Conservation (phyloP, 2,113 vertebrate genomes). For the Panthera leo region DNA sequence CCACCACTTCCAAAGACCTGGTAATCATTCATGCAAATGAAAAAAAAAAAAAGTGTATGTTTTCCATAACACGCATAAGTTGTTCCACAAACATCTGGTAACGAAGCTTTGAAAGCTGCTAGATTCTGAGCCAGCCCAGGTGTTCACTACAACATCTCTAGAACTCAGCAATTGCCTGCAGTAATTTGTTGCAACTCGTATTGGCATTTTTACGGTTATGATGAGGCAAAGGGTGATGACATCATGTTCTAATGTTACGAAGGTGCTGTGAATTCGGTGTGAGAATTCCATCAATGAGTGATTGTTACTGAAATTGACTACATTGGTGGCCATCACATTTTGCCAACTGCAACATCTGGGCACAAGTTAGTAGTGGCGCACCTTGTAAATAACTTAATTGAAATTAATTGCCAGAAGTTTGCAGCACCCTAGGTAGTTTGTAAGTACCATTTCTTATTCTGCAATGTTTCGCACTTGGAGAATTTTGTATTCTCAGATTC, state of each 20-base stretch:
- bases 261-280: constrained; percentile 41
- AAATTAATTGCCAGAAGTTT: constrained; percentile 73
- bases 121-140: constrained; percentile 42
- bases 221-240: constrained; percentile 65
- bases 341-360: constrained; percentile 76
- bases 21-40: constrained; percentile 61
- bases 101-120: constrained; percentile 55
- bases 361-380: constrained; percentile 53
- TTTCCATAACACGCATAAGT: constrained; percentile 64
- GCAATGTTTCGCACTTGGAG: constrained; percentile 8
- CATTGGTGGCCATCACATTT: constrained; percentile 54
- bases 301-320: constrained; percentile 68
- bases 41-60: constrained; percentile 73
- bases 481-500: constrained; percentile 35
- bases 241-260: constrained; percentile 52
- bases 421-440: constrained; percentile 10
- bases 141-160: constrained; percentile 52
- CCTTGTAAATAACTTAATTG: constrained; percentile 77
- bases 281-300: constrained; percentile 64
- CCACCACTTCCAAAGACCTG: constrained; percentile 62
- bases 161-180: constrained; percentile 42
- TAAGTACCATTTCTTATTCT: constrained; percentile 20
- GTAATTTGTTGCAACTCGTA: constrained; percentile 71
- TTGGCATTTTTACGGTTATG: constrained; percentile 57
- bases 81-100: constrained; percentile 76